Evolutionary conservation across 2,113 vertebrate species (phyloP), one percentile per base, ranked within the genome.

Genomic region (Leptocoma aspasia): DNA sequence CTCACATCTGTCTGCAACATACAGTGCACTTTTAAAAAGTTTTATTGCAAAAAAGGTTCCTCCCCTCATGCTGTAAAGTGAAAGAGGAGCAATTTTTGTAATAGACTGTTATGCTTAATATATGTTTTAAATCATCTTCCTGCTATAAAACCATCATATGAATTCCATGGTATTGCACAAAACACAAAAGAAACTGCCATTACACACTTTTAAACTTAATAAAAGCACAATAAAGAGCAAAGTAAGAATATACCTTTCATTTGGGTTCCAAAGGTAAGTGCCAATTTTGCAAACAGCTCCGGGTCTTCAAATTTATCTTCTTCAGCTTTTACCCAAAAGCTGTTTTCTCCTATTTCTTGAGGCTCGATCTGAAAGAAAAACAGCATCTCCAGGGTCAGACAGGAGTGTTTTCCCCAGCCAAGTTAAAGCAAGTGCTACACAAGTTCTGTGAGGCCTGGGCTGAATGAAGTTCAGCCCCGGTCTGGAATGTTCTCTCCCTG

Each of bases 271-370:
- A 99, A 99, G 94, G 96, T 98, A 92, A 99, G 96, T 7, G 98
- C 98, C 97, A 99, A 95, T 97, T 99, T 98, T 87, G 98, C 98
- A 97, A 99, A 98, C 53, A 99, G 98, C 97, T 99, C 99, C 11
- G 98, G 97, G 96, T 98, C 98, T 97, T 99, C 99, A 96, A 99
- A 99, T 95, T 98, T 99, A 44, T 99, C 98, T 97, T 99, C 99
- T 93, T 99, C 99, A 94, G 98, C 99, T 98, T 99, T 99, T 95
- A 99, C 98, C 99, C 99, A 99, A 97, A 99, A 98, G 97, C 99
- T 99, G 97, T 98, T 99, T 97, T 99, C 99, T 88, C 98, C 97
- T 98, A 99, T 99, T 96, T 99, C 99, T 96, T 98, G 98, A 91
- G 99, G 99, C 73, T 99, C 99, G 90, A 99, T 98, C 99, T 99